These are phyloP conservation scores for Orchesella flavescens DNA, from an alignment of 2,888 invertebrate genomes.

Conservation along the genomic window DNA sequence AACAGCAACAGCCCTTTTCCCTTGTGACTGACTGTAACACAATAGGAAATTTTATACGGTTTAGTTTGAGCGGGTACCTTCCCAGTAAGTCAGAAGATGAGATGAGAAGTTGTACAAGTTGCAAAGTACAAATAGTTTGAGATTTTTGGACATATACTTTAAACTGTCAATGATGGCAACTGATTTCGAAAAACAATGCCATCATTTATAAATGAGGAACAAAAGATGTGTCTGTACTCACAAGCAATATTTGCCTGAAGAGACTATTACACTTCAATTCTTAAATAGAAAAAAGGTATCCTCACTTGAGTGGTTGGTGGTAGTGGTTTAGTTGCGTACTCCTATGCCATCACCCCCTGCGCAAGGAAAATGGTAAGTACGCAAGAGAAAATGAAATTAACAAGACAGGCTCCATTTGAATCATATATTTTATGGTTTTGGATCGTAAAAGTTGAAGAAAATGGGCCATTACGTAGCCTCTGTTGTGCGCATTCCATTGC, in stretches of 20 bases:
- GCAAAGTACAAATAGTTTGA: background rate
- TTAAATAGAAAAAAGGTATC: slow-evolving; percentile 21
- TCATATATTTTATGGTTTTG: slow-evolving; percentile 70
- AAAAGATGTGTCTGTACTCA: slow-evolving; percentile 49
- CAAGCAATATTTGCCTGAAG: slow-evolving; percentile 44
- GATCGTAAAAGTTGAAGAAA: slow-evolving; percentile 66
- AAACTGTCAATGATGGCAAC: slow-evolving; percentile 61
- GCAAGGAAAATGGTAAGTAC: slow-evolving; percentile 40
- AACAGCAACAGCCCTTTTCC: too few relatives aligned
- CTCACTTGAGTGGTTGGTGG: background rate
- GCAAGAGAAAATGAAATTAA: slow-evolving; percentile 67
- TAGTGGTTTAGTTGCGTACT: slow-evolving; percentile 16
- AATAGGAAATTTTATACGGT: too few relatives aligned
- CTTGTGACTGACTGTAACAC: too few relatives aligned
- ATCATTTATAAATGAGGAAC: slow-evolving; percentile 40
- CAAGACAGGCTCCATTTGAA: slow-evolving; percentile 62
- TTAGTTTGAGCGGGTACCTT: too few relatives aligned
- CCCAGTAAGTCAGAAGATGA: too few relatives aligned
- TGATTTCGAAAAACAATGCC: slow-evolving; percentile 60
- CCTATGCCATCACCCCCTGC: slow-evolving; percentile 14
- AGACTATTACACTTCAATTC: slow-evolving; percentile 54
- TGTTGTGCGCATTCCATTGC: slow-evolving; percentile 45
- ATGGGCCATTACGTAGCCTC: slow-evolving; percentile 65
- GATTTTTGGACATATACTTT: background rate
- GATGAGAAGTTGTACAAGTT: too few relatives aligned